These are phyloP conservation scores for Doryteuthis pealeii DNA, from an alignment of 1,140 invertebrate genomes.

Conservation along the genomic window DNA sequence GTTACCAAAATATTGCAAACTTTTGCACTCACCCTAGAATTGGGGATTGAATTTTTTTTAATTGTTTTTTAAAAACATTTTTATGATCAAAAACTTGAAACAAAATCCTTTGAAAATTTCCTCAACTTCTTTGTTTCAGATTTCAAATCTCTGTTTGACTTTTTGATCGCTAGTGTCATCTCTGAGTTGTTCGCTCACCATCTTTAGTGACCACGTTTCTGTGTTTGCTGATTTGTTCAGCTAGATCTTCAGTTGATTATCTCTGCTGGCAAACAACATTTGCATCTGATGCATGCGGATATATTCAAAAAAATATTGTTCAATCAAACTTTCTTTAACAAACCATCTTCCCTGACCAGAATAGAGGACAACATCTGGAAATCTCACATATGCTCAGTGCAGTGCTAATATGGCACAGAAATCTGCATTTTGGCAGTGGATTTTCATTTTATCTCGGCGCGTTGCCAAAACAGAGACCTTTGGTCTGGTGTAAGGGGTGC, in stretches of 20 bases:
- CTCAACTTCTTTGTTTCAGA: neutral
- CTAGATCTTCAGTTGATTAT: neutral
- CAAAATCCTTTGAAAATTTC: no score
- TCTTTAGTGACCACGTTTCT: constrained; percentile 4
- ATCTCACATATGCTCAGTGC: constrained; percentile 63
- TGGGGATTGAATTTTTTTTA: no score
- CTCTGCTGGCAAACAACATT: neutral
- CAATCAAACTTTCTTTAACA: neutral
- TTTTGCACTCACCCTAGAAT: no score
- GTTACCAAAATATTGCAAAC: no score
- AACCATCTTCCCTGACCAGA: neutral
- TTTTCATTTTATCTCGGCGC: constrained; percentile 75
- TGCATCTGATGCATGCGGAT: neutral
- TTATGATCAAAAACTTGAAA: no score
- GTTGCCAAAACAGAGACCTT: constrained; percentile 83
- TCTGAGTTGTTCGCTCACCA: neutral
- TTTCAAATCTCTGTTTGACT: constrained; percentile 1
- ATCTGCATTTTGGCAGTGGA: constrained; percentile 91
- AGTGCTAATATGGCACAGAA: constrained; percentile 70
- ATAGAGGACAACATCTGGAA: constrained; percentile 16
- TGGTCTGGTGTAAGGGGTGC: constrained; percentile 92
- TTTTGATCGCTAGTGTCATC: neutral
- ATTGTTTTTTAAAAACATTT: no score
- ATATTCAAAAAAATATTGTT: neutral
- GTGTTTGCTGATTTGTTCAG: neutral